These are phyloP conservation scores for Parauchenoglanis ngamensis DNA, from an alignment of 2,797 vertebrate genomes.

Conservation along the genomic window DNA sequence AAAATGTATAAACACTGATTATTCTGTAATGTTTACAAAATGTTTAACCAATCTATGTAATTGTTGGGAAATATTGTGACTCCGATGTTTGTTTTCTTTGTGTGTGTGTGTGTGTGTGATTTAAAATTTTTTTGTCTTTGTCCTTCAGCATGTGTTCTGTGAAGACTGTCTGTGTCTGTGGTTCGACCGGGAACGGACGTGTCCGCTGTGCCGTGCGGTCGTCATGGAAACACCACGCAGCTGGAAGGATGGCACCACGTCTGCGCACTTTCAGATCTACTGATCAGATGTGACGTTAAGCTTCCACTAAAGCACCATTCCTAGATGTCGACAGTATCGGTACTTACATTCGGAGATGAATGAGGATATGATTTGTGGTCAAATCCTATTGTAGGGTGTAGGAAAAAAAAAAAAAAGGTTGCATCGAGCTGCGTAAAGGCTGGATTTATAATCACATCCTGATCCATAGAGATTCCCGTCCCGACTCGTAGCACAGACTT, in stretches of 20 bases:
- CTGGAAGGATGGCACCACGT: conserved; percentile 98
- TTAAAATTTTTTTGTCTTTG: not conserved
- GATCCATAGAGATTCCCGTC: not conserved
- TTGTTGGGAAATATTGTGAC: not conserved
- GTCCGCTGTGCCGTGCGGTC: conserved; percentile 90
- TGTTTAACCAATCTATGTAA: not conserved
- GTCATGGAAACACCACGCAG: conserved; percentile 87
- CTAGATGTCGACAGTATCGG: not conserved
- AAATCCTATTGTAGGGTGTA: not conserved
- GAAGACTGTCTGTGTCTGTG: conserved; percentile 96
- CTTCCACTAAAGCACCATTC: not conserved
- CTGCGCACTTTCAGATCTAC: conserved; percentile 96
- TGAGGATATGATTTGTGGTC: not conserved
- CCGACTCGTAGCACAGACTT: not conserved
- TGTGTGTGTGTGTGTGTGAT: not conserved
- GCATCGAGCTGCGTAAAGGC: not conserved
- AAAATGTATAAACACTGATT: not conserved
- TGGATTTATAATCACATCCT: not conserved
- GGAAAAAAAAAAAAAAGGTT: not conserved
- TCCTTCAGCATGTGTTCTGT: conserved; percentile 91
- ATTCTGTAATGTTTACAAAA: not conserved
- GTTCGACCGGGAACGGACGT: conserved; percentile 94
- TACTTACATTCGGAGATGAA: not conserved
- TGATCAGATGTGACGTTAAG: conserved; percentile 54
- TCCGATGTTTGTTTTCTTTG: not conserved